Percentiles rank a stretch among this genome's conserved stretches.
These are phyloP conservation scores for Athrips mouffetella DNA, from an alignment of 2,888 invertebrate species.

Conservation along the genomic window DNA sequence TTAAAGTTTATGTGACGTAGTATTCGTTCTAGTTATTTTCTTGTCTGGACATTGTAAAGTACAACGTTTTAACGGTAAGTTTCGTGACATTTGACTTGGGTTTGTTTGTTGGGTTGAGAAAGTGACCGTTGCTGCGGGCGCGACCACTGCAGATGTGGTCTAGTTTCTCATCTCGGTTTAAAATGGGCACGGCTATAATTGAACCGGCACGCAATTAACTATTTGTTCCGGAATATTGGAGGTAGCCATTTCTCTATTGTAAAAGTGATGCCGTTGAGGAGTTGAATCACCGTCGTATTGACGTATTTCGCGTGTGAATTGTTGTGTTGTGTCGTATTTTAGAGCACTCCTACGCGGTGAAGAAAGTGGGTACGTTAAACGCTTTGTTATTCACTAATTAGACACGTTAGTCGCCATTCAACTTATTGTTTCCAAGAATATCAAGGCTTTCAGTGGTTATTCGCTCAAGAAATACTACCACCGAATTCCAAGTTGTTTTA, in stretches of 20 bases:
- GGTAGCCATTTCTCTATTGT: constrained; percentile 45
- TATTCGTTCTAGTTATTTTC: constrained; percentile 43
- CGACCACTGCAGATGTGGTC: constrained; percentile 56
- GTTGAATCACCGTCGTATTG: constrained; percentile 47
- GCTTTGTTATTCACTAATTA: background rate
- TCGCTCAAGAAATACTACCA: too few relatives aligned
- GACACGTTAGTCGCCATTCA: background rate
- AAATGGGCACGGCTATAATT: constrained; percentile 58
- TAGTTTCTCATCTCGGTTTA: constrained; percentile 59
- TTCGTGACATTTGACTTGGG: constrained; percentile 58
- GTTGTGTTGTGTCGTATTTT: constrained; percentile 21
- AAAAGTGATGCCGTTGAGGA: constrained; percentile 43
- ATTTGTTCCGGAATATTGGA: constrained; percentile 52
- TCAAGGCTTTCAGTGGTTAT: too few relatives aligned
- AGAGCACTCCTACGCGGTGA: constrained; percentile 41
- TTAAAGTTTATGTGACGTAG: constrained; percentile 41
- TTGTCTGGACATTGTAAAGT: constrained; percentile 32
- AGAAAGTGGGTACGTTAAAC: constrained; percentile 34
- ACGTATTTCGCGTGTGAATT: constrained; percentile 29
- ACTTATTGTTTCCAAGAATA: too few relatives aligned
- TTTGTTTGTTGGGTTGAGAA: constrained; percentile 75
- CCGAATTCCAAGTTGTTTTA: background rate
- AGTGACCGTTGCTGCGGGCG: constrained; percentile 67
- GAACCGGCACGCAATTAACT: constrained; percentile 55
- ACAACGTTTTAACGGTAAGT: constrained; percentile 59